Percentiles rank a stretch among this genome's conserved stretches.
Conservation (phyloP, 2,113 vertebrate genomes). For the Forbesichthys papilliferus region DNA sequence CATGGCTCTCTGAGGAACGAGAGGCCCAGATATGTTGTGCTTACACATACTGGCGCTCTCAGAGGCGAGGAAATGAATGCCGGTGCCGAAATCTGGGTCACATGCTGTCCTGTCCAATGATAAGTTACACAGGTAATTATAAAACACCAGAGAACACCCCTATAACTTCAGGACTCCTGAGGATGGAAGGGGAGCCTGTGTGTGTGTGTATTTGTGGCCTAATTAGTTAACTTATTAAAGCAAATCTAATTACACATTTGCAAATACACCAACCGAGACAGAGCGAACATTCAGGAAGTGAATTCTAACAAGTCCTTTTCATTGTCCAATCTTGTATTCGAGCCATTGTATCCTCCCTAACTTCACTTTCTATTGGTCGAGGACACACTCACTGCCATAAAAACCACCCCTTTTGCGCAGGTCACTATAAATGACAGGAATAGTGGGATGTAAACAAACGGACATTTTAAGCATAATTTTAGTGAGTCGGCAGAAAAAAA, state of each 20-base stretch:
- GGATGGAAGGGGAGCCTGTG: neutral
- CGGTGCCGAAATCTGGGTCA: constrained; percentile 59
- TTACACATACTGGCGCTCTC: constrained; percentile 24
- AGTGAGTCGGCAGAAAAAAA: too few relatives aligned
- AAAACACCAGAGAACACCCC: neutral
- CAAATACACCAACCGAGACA: too few relatives aligned
- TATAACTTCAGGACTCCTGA: neutral
- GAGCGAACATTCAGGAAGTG: too few relatives aligned
- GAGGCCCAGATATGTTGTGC: constrained; percentile 49
- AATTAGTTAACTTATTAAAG: constrained; percentile 37
- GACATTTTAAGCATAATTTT: too few relatives aligned
- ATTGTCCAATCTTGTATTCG: too few relatives aligned
- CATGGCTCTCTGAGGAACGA: constrained; percentile 50
- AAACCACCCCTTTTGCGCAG: too few relatives aligned
- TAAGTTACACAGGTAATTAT: neutral
- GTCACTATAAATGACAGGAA: too few relatives aligned
- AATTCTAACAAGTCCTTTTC: too few relatives aligned
- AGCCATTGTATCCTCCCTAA: too few relatives aligned
- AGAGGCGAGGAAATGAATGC: constrained; percentile 30
- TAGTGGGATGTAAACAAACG: too few relatives aligned
- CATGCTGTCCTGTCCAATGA: neutral
- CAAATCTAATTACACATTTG: constrained; percentile 5
- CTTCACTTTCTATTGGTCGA: too few relatives aligned
- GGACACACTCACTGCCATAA: too few relatives aligned
- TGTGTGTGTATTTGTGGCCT: constrained; percentile 1